Evolutionary conservation across 2,113 vertebrate genomes (phyloP).

Genomic region (Peromyscus leucopus): DNA sequence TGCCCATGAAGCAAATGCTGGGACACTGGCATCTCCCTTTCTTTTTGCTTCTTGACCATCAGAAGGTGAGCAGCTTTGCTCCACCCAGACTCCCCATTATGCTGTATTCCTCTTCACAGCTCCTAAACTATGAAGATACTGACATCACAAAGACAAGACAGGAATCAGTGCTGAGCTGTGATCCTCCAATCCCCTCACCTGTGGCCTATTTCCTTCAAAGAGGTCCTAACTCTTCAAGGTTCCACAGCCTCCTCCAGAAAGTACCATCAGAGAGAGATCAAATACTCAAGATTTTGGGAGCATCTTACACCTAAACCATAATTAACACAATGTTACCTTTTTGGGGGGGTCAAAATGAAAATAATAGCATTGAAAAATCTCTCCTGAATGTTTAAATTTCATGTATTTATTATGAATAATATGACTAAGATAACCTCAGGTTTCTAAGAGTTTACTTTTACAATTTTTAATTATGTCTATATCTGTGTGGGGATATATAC

Average conservation of each 20-base stretch:
- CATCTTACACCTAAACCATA: background rate
- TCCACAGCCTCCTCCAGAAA: background rate
- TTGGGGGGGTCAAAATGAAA: accelerated
- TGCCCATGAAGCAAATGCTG: background rate
- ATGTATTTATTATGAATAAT: background rate
- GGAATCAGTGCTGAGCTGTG: background rate
- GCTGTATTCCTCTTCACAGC: no score
- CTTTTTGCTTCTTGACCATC: background rate
- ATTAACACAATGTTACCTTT: background rate
- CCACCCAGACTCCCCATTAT: background rate
- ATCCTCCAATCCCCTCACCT: background rate
- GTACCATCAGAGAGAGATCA: background rate
- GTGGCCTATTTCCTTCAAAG: background rate
- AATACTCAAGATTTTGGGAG: background rate
- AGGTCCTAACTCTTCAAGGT: background rate
- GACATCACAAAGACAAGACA: background rate
- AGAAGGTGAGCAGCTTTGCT: background rate
- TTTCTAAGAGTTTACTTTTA: background rate
- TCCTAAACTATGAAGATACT: background rate
- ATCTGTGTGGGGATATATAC: no score
- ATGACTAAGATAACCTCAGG: background rate
- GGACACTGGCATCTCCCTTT: accelerated
- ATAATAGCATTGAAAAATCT: background rate
- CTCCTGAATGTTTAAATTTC: background rate
- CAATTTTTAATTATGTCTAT: background rate